Percentiles rank a stretch among this genome's conserved stretches.
Conservation (phyloP, 35 echinoderm and acorn worm genomes). For the Lytechinus variegatus region DNA sequence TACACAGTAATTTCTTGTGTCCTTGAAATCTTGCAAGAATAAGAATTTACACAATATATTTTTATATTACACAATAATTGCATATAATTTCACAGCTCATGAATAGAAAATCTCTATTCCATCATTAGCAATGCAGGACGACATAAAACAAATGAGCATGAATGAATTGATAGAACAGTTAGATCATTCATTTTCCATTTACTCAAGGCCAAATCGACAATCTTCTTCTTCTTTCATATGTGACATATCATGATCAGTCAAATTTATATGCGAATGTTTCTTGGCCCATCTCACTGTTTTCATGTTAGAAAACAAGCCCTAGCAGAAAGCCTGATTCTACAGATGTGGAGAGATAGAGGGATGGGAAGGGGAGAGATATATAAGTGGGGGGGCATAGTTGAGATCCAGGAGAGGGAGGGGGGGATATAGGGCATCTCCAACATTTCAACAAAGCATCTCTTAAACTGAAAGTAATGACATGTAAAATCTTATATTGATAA, state of each 20-base stretch:
- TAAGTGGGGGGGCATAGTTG: not conserved
- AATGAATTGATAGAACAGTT: not conserved
- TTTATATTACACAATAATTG: no score
- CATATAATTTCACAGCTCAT: no score
- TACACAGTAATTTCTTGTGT: no score
- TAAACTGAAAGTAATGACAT: not conserved
- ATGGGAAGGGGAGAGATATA: not conserved
- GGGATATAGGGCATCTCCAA: not conserved
- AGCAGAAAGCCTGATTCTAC: not conserved
- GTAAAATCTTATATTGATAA: not conserved
- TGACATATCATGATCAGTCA: not conserved
- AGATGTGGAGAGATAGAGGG: not conserved
- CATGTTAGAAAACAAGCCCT: not conserved
- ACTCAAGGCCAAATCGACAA: not conserved
- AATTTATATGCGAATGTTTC: not conserved
- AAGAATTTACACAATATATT: no score
- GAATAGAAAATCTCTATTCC: no score
- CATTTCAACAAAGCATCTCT: not conserved
- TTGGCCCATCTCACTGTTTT: not conserved
- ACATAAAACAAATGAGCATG: no score
- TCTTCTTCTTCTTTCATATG: not conserved
- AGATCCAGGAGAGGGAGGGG: not conserved
- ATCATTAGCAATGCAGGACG: no score
- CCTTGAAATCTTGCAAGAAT: no score
- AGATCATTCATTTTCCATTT: not conserved